These are phyloP conservation scores for Myotis yumanensis DNA, from an alignment of 2,113 vertebrate species.

Conservation along the genomic window DNA sequence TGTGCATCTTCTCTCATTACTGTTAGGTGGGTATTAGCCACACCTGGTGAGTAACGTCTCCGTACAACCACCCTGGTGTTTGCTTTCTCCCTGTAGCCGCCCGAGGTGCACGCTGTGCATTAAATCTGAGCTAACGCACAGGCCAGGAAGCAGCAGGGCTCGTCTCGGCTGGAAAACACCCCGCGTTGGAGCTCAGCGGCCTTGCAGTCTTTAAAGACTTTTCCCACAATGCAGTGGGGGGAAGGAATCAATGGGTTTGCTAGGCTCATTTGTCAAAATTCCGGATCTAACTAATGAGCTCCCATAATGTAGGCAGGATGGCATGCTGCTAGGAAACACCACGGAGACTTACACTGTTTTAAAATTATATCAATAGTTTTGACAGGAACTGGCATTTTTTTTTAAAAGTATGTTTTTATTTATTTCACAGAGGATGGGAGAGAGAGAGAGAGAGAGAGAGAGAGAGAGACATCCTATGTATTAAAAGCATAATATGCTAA, in stretches of 20 bases:
- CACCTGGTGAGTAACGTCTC: too few relatives aligned
- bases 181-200: neutral
- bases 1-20: neutral
- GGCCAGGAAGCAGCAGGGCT: neutral
- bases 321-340: neutral
- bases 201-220: fast-evolving
- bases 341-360: too few relatives aligned
- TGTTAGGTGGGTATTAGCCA: neutral
- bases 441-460: too few relatives aligned
- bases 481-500: too few relatives aligned
- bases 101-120: fast-evolving
- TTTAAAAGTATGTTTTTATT: neutral
- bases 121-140: neutral
- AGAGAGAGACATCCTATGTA: too few relatives aligned
- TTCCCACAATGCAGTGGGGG: fast-evolving
- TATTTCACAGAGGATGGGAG: too few relatives aligned
- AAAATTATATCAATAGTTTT: neutral
- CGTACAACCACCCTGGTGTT: neutral
- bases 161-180: fast-evolving
- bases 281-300: neutral
- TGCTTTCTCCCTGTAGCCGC: too few relatives aligned
- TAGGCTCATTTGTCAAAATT: neutral
- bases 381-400: neutral
- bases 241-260: neutral
- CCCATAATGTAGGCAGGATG: neutral